These are phyloP conservation scores for Megaptera novaeangliae DNA, from an alignment of 2,113 vertebrate species.

Conservation along the genomic window DNA sequence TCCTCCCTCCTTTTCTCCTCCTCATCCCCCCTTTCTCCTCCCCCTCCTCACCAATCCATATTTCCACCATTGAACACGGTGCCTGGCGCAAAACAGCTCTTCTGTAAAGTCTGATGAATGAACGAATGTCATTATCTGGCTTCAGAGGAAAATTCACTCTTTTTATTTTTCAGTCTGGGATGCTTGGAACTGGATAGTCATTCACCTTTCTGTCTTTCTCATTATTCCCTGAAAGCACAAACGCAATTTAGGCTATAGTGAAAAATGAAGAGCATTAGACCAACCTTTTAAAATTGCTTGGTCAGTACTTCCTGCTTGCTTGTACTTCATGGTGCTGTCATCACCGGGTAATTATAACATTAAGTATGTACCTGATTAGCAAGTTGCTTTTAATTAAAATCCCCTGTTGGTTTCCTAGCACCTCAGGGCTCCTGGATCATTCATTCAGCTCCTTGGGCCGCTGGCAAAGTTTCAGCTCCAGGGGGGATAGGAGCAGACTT, in stretches of 20 bases:
- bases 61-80: not conserved
- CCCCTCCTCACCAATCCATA: fast-evolving
- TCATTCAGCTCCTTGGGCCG: not conserved
- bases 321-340: constrained; percentile 63
- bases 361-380: constrained; percentile 73
- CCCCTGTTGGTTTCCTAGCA: constrained; percentile 50
- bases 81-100: not conserved
- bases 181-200: constrained; percentile 56
- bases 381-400: constrained; percentile 75
- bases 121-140: constrained; percentile 25
- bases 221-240: constrained; percentile 71
- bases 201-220: constrained; percentile 72
- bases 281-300: constrained; percentile 75
- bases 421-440: constrained; percentile 16
- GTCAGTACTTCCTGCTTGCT: constrained; percentile 66
- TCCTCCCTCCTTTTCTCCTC: no score
- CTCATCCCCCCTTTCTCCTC: fast-evolving
- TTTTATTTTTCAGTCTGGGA: not conserved
- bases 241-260: constrained; percentile 70
- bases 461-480: not conserved
- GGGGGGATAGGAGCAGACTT: not conserved
- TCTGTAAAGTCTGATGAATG: not conserved
- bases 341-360: constrained; percentile 71
- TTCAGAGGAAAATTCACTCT: constrained; percentile 2
- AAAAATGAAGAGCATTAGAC: constrained; percentile 74